phyloP scores from a whole-genome alignment of 2,797 vertebrate genomes.

The Perodicticus potto region DNA sequence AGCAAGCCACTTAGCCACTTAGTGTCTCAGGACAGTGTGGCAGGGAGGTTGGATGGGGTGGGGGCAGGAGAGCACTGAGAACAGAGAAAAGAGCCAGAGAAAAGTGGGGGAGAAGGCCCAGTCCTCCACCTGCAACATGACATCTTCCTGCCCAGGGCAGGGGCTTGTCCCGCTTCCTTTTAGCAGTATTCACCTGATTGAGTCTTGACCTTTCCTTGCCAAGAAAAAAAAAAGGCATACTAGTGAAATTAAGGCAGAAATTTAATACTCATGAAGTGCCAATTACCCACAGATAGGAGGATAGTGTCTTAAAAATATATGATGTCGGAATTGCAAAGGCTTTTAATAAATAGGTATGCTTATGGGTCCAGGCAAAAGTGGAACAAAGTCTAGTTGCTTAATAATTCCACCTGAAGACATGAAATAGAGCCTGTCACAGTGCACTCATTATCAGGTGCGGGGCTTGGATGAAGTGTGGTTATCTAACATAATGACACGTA shows the following conservation, averaged over 20 bases:
- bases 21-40: not conserved
- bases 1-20: not conserved
- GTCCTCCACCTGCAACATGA: not conserved
- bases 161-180: not conserved
- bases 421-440: not conserved
- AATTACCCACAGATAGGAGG: slow-evolving; percentile 63
- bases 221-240: not conserved
- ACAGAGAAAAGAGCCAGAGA: not conserved
- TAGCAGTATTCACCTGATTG: not conserved
- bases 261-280: slow-evolving; percentile 69
- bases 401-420: slow-evolving; percentile 42
- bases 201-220: slow-evolving; percentile 4
- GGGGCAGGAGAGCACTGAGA: accelerated
- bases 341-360: slow-evolving; percentile 68
- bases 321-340: slow-evolving; percentile 47
- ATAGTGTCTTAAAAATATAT: slow-evolving; percentile 61
- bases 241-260: slow-evolving; percentile 60
- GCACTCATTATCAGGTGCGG: not conserved
- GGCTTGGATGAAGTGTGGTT: not conserved
- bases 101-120: not conserved
- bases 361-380: not conserved
- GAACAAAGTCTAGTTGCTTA: slow-evolving; percentile 53
- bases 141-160: not conserved
- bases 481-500: not conserved
- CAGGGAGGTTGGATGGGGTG: not conserved